Conservation (phyloP, 2,113 vertebrate species). For the Podilymbus podiceps region DNA sequence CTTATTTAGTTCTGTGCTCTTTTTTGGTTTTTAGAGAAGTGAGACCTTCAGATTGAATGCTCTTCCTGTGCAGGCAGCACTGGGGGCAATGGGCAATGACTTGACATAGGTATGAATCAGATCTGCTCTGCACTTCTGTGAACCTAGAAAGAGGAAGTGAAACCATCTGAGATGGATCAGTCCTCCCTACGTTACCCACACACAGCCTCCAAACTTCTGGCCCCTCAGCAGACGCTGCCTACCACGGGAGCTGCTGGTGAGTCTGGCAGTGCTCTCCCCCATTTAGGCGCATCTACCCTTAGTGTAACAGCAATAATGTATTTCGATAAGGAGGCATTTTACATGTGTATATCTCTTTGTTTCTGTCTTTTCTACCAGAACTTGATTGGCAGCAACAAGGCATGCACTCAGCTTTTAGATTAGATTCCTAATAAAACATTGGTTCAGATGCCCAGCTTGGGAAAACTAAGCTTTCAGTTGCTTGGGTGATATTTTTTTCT, state of each 20-base stretch:
- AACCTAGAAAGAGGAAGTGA: background rate
- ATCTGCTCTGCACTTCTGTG: background rate
- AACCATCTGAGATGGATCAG: background rate
- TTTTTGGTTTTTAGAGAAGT: background rate
- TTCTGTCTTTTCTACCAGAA: background rate
- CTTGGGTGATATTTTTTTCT: background rate
- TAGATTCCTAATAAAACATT: background rate
- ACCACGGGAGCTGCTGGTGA: background rate
- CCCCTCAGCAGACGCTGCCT: background rate
- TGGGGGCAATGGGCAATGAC: background rate
- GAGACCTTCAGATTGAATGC: background rate
- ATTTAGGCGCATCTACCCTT: background rate
- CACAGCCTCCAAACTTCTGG: background rate
- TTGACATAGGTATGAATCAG: background rate
- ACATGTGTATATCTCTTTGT: background rate
- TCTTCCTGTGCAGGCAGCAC: background rate
- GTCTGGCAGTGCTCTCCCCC: background rate
- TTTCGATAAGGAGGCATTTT: background rate
- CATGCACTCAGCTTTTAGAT: background rate
- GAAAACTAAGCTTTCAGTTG: background rate
- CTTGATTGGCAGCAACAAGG: background rate
- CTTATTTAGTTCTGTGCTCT: background rate
- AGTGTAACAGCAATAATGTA: background rate
- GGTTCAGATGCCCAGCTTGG: background rate
- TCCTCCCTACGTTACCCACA: background rate